Conservation (phyloP, 2,113 vertebrate species). For the Triplophysa dalaica region DNA sequence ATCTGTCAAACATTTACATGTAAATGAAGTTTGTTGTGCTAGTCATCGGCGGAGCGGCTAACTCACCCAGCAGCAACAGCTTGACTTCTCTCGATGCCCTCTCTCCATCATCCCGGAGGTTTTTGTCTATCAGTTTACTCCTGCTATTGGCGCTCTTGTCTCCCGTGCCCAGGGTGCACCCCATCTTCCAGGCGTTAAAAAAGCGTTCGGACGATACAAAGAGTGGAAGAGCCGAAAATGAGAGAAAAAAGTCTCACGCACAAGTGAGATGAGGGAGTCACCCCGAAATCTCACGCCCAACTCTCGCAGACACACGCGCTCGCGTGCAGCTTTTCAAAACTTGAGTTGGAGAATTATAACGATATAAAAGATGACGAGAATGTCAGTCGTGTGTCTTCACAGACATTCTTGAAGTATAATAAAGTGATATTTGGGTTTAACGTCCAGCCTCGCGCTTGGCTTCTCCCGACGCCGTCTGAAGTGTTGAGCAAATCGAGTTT, state of each 20-base stretch:
- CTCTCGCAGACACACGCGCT: neutral
- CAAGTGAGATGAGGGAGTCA: conserved; percentile 3
- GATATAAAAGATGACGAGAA: neutral
- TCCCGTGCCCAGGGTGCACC: conserved; percentile 93
- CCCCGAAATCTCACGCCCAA: conserved; percentile 37
- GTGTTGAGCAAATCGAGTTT: conserved; percentile 43
- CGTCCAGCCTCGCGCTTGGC: neutral
- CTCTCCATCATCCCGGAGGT: conserved; percentile 94
- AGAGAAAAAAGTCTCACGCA: conserved; percentile 45
- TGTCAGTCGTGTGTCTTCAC: conserved; percentile 12
- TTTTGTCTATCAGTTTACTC: conserved; percentile 97
- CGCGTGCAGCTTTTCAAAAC: neutral
- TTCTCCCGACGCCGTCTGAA: neutral
- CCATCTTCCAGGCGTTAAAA: conserved; percentile 76
- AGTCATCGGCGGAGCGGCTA: neutral
- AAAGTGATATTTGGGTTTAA: neutral
- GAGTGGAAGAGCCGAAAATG: conserved; percentile 40
- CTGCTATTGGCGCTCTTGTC: conserved; percentile 96
- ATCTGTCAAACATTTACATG: too few species aligned
- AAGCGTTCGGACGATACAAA: conserved; percentile 20
- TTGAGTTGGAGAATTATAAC: neutral
- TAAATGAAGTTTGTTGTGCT: neutral
- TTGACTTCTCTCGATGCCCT: conserved; percentile 95
- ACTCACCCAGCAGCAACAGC: conserved; percentile 92
- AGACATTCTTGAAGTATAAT: neutral